Percentiles rank a stretch among this genome's conserved stretches.
Conservation (phyloP, 2,113 vertebrate genomes). For the Chitala chitala region DNA sequence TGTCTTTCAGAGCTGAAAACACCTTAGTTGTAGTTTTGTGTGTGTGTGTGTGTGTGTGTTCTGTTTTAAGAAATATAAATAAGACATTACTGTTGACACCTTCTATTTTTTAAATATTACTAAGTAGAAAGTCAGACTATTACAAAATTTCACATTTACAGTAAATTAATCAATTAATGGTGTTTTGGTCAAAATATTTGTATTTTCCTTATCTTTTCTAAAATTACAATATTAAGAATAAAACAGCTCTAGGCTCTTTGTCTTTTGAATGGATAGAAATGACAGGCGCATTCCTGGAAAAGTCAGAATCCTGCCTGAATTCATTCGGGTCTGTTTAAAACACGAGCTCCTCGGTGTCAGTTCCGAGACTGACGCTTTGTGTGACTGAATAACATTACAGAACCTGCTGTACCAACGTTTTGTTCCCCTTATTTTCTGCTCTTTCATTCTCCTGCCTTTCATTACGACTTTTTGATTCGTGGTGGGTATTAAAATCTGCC, state of each 20-base stretch:
- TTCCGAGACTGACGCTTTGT: not conserved
- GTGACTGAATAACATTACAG: not conserved
- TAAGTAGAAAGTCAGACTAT: no score
- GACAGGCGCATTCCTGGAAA: not conserved
- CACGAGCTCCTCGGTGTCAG: not conserved
- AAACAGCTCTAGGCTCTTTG: not conserved
- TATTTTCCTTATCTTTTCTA: constrained; percentile 6
- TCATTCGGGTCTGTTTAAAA: not conserved
- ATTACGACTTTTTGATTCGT: constrained; percentile 48
- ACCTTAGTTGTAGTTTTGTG: no score
- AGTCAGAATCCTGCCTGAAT: not conserved
- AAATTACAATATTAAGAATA: constrained; percentile 4
- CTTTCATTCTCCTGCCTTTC: constrained; percentile 35
- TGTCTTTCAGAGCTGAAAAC: no score
- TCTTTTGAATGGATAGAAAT: constrained; percentile 10
- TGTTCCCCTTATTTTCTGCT: not conserved
- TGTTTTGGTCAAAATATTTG: constrained; percentile 29
- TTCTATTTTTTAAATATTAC: no score
- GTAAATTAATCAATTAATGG: no score
- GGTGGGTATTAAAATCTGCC: constrained; percentile 34
- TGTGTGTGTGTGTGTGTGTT: no score
- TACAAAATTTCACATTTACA: no score
- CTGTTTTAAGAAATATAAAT: no score
- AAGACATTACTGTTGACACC: no score
- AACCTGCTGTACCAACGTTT: not conserved